Evolutionary conservation across 2,113 vertebrate species (phyloP), one percentile per base, ranked within the genome.

Genomic region (Gnathonemus longibarbis): DNA sequence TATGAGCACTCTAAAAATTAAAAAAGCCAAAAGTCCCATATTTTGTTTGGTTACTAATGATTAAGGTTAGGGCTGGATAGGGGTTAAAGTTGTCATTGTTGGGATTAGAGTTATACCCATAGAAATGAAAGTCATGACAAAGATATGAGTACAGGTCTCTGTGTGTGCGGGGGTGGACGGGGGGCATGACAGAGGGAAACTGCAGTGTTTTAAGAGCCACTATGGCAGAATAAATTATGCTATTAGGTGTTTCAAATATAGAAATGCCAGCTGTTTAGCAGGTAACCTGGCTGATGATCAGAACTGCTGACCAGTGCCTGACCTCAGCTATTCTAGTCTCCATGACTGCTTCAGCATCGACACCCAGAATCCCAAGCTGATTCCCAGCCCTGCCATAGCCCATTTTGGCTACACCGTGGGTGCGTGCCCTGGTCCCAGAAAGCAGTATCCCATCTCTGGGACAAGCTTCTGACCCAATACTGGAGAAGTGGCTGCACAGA

Each of bases 351-450:
- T 98, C 95, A 99, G 98, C 91, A 95, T 99, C 3, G 98, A 99
- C 95, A 98, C 96, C 87, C 96, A 94, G 93, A 96, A 93, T 58
- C 96, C 96, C 42, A 94, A 94, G 58, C 93, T 99, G 93, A 98
- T 99, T 85, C 86, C 95, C 1, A 98, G 98, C 62, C 96, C 98
- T 0, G 95, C 95, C 92, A 96, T 97, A 2, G 95, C 97, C 0
- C 98, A 98, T 92, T 99, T 99, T 70, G 98, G 98, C 90, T 99
- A 98, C 95, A 99, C 98, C 0, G 97, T 99, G 89, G 9, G 56
- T 58, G 56, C 1, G 1, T n/a, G 21, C 24, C 56, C 56, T n/a
- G 56, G 21, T 56, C 53, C 53, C 53, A 56, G 53, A 56, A 24
- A 21, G 19, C 53, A 21, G 53, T 21, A 6, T 7, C 53, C 53